Base-by-base conservation (phyloP, 2,113 vertebrate genomes). In the Hemicordylus capensis region DNA sequence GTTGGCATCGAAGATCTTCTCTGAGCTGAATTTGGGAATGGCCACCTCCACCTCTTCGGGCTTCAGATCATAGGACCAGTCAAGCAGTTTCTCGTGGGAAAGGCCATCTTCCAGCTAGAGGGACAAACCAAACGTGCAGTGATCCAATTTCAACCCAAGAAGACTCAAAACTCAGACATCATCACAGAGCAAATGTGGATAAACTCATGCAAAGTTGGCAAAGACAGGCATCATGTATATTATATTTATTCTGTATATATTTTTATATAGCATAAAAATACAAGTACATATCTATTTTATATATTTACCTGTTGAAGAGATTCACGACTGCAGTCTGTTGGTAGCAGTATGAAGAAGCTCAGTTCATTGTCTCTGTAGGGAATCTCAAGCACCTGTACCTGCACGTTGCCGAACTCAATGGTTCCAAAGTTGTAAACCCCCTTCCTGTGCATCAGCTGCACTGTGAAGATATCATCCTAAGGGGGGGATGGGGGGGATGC, bases 331-430 rank as follows among this genome's bases (percentile, higher is more conserved):
- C 85, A 82, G 64, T 74, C 76, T 26, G 22, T 90, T 42, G 98
- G 98, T 12, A 98, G 96, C 86, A 98, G 93, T 89, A 98, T 94
- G 64, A 98, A 85, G 97, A 98, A 97, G 90, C 96, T 98, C 2
- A 98, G 93, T 19, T 97, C 96, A 28, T 93, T 95, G 64, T 92
- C 69, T 12, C 85, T 89, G 67, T 98, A 99, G 0, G 97, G 97
- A 58, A 99, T 91, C 91, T 98, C 97, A 34, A 99, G 88, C 56
- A 98, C 85, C 93, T 97, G 95, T 63, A 95, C 95, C n/a, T 87
- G 87, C 88, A 0, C 73, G 11, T 2, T 97, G 95, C n/a, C 92
- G 31, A 70, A 31, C 2, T 82, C 37, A 59, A 97, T 85, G 59
- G 75, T 54, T 24, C 89, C 80, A 76, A 97, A 9, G 42, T 92